A percentile compares a stretch with the other conserved stretches of the same genome.
These are phyloP conservation scores for Hetaerina americana DNA, from an alignment of 1,140 invertebrate genomes.

Conservation along the genomic window DNA sequence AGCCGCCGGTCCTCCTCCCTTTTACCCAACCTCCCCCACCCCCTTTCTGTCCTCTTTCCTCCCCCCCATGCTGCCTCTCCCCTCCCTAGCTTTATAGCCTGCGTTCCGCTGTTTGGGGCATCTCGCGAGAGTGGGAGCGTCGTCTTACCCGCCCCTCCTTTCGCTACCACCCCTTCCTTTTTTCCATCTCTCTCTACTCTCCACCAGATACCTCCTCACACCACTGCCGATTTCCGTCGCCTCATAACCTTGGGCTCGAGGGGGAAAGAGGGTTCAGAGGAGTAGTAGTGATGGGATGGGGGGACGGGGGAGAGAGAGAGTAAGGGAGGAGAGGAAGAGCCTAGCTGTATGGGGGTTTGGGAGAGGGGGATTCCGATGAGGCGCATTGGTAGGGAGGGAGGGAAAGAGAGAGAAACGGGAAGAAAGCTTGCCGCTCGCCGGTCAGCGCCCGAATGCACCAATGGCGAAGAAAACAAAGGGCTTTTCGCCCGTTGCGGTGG, in stretches of 20 bases:
- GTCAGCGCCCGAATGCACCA: background rate
- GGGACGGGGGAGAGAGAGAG: too few species aligned
- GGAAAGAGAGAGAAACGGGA: constrained; percentile 9
- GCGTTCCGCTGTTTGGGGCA: constrained; percentile 5
- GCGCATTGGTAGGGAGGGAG: constrained; percentile 3
- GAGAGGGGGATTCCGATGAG: background rate
- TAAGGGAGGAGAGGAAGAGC: too few species aligned
- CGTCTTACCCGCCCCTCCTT: constrained; percentile 3
- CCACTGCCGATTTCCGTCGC: constrained; percentile 4
- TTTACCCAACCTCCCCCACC: too few species aligned
- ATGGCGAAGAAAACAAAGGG: background rate
- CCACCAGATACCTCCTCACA: background rate
- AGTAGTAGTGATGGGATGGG: background rate
- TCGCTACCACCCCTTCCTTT: constrained; percentile 14
- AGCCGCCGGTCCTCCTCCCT: background rate
- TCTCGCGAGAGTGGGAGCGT: constrained; percentile 11
- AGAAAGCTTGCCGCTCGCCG: background rate
- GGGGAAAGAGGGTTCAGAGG: background rate
- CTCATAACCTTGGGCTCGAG: constrained; percentile 7
- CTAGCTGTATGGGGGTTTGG: too few species aligned
- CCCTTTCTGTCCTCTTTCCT: constrained; percentile 1
- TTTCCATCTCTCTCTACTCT: constrained; percentile 9
- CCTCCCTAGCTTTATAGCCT: constrained; percentile 6
- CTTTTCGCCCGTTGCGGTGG: background rate
- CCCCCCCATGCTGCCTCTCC: constrained; percentile 16